phyloP scores from a whole-genome alignment of 2,888 invertebrate species.

The Pristionchus arcanus region DNA sequence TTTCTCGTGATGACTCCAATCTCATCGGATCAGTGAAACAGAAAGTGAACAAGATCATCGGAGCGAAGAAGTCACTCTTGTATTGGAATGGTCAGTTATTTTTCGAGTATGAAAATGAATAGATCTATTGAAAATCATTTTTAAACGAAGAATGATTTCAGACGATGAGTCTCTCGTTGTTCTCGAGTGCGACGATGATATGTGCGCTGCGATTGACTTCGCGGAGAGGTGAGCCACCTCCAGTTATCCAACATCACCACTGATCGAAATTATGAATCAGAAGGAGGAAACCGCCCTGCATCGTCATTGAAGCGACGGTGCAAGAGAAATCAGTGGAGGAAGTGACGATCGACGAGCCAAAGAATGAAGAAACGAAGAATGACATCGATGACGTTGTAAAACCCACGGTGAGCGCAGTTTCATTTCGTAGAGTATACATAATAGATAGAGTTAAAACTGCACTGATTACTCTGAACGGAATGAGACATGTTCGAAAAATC shows the following conservation, averaged over 20 bases:
- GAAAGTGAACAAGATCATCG: neutral
- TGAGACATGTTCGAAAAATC: too few relatives aligned
- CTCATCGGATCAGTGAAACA: neutral
- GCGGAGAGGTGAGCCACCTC: neutral
- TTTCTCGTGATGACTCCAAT: neutral
- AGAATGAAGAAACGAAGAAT: neutral
- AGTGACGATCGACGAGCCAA: neutral
- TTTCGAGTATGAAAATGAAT: too few relatives aligned
- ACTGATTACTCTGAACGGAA: too few relatives aligned
- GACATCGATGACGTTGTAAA: too few relatives aligned
- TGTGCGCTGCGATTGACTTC: neutral
- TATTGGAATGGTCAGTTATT: constrained; percentile 26
- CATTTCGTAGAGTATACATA: too few relatives aligned
- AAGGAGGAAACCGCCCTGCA: neutral
- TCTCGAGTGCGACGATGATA: neutral
- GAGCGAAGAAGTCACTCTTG: neutral
- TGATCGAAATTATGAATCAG: neutral
- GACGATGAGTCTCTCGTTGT: neutral
- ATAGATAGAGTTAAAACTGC: too few relatives aligned
- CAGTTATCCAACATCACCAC: neutral
- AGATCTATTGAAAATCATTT: too few relatives aligned
- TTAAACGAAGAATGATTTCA: too few relatives aligned
- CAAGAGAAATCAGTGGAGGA: neutral
- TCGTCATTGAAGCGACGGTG: neutral
- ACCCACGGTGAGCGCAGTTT: neutral